phyloP scores from a whole-genome alignment of 2,888 invertebrate genomes.

The Ophioninae sp. region DNA sequence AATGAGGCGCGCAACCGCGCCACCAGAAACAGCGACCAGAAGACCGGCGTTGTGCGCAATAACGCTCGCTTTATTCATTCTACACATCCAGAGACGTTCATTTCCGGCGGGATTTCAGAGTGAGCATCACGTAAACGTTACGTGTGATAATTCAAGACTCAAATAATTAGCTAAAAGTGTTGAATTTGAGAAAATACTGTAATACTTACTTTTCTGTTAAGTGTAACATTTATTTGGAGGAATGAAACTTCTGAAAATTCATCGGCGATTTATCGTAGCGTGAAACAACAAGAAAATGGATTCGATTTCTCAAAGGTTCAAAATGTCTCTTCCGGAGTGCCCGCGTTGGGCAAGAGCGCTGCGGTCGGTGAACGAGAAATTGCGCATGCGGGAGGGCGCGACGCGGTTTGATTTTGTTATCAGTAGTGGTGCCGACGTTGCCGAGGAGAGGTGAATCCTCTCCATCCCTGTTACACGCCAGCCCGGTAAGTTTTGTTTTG shows the following conservation, averaged over 20 bases:
- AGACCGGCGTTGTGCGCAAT: no score
- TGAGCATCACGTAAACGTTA: no score
- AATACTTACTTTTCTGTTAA: no score
- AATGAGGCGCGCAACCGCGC: no score
- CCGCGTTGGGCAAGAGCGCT: constrained; percentile 31
- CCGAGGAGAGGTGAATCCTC: constrained; percentile 62
- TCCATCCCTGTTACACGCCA: constrained; percentile 62
- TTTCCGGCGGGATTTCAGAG: no score
- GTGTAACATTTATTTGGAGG: no score
- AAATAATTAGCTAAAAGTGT: no score
- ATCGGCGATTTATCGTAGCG: not conserved
- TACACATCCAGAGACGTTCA: no score
- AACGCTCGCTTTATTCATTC: no score
- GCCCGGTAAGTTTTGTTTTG: constrained; percentile 66
- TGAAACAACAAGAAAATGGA: not conserved
- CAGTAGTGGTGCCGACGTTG: constrained; percentile 70
- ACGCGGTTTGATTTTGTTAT: constrained; percentile 68
- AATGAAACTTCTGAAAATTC: not conserved
- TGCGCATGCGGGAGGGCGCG: constrained; percentile 64
- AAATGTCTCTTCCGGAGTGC: constrained; percentile 3
- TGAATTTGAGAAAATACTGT: no score
- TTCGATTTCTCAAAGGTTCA: constrained; percentile 21
- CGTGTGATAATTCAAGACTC: no score
- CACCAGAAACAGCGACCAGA: no score
- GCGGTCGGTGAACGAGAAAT: constrained; percentile 30